Evolutionary conservation across 2,888 invertebrate genomes (phyloP), one percentile per base, ranked within the genome.

Genomic region (Ormia ochracea): DNA sequence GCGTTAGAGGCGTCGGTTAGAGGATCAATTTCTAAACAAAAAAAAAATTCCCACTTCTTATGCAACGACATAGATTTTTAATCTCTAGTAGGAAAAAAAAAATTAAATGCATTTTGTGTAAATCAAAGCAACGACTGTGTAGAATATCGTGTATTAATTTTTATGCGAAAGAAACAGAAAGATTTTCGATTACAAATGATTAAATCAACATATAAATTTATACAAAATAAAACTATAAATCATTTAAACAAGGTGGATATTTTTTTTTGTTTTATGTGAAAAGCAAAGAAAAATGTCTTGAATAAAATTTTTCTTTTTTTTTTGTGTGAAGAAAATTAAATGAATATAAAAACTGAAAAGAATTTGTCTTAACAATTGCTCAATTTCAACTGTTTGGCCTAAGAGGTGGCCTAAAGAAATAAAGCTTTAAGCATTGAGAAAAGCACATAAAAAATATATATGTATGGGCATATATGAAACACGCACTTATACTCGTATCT

Each of bases 291-390:
- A 33, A 43, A 28, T 56, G 61, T 50, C 68, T 23, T 68, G 48
- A 56, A 68, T 41, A 61, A 48, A 63, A 56, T 58, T 50, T 28
- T 36, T 23, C n/a, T n/a, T n/a, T n/a, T 59, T 17, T 28, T 38
- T 17, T 50, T n/a, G 33, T 52, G 45, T 52, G 69, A 54, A 76
- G 31, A 58, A 28, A 74, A 65, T 38, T 28, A 56, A 65, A 65
- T 17, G n/a, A 12, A 38, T 9, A 41, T 21, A 19, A 14, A 69
- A 36, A 68, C 33, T 17, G 52, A 65, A 72, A 23, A 78, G 78
- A 78, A 81, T 78, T 81, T 81, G 81, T 78, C 78, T 74, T 70
- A 78, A 74, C 69, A 81, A 81, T 81, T 81, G 81, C 81, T 81
- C 78, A 81, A 81, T 81, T 81, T 73, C 33, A 54, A 74, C 78